phyloP scores from a whole-genome alignment of 2,888 invertebrate genomes.

The Cenopis cana region DNA sequence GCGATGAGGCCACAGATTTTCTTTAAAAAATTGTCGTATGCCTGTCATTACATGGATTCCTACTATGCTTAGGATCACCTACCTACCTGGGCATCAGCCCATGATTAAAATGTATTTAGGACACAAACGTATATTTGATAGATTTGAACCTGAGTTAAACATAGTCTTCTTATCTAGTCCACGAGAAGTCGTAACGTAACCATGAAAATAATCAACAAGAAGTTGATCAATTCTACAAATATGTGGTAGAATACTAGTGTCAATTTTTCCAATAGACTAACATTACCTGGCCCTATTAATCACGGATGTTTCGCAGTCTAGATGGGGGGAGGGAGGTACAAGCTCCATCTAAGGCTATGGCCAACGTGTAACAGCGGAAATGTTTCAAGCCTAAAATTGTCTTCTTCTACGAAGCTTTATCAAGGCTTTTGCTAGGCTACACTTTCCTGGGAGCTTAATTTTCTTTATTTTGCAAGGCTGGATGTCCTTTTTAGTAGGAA shows the following conservation, averaged over 20 bases:
- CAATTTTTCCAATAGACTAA: not conserved
- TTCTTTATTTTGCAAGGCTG: too few relatives aligned
- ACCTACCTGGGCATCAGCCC: too few relatives aligned
- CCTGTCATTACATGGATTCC: too few relatives aligned
- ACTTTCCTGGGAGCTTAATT: too few relatives aligned
- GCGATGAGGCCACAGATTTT: not conserved
- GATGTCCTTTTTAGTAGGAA: too few relatives aligned
- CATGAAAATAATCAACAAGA: not conserved
- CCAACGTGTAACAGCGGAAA: not conserved
- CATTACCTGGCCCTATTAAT: not conserved
- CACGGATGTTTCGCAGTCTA: not conserved
- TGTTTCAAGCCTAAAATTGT: not conserved
- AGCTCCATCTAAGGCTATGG: not conserved
- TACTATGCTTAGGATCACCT: too few relatives aligned
- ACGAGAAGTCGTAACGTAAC: not conserved
- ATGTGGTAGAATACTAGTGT: not conserved
- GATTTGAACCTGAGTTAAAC: too few relatives aligned
- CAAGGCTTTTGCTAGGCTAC: too few relatives aligned
- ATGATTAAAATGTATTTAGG: too few relatives aligned
- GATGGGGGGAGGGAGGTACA: not conserved
- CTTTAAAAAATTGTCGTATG: not conserved
- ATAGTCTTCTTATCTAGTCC: too few relatives aligned
- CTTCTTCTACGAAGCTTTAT: too few relatives aligned
- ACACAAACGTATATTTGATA: too few relatives aligned
- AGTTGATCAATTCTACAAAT: not conserved